Conservation (phyloP, 1,140 invertebrate species). For the Bombus ignitus region DNA sequence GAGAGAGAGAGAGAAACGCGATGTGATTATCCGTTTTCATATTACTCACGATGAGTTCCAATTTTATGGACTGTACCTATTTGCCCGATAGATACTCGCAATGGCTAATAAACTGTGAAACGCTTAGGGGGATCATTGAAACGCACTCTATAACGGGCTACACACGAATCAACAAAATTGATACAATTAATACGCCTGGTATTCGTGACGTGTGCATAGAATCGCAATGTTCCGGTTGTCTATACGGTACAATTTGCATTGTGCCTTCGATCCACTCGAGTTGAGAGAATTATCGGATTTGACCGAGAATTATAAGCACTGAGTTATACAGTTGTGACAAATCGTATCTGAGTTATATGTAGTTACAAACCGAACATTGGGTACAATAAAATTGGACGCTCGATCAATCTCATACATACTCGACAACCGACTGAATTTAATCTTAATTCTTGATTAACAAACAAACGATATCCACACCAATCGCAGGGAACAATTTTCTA, state of each 20-base stretch:
- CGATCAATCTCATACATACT: background rate
- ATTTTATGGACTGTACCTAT: background rate
- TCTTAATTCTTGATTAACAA: background rate
- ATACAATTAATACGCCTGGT: conserved; percentile 20
- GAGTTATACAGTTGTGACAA: background rate
- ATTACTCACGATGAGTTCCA: background rate
- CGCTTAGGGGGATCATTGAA: conserved; percentile 6
- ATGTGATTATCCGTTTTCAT: background rate
- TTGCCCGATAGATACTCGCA: background rate
- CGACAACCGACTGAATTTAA: background rate
- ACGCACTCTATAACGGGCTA: background rate
- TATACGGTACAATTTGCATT: background rate
- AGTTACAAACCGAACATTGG: background rate
- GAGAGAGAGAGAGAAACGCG: too few species aligned
- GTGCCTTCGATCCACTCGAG: conserved; percentile 1
- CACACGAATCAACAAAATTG: conserved; percentile 27
- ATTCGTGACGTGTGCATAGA: conserved; percentile 1
- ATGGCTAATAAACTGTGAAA: conserved; percentile 14
- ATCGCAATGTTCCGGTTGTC: conserved; percentile 8
- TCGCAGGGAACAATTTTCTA: background rate
- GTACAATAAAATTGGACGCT: background rate
- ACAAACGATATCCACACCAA: background rate
- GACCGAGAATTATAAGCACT: background rate
- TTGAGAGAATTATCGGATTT: conserved; percentile 11
- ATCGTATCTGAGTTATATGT: background rate